Conservation (phyloP, 2,113 vertebrate species). For the Marcusenius ussheri region DNA sequence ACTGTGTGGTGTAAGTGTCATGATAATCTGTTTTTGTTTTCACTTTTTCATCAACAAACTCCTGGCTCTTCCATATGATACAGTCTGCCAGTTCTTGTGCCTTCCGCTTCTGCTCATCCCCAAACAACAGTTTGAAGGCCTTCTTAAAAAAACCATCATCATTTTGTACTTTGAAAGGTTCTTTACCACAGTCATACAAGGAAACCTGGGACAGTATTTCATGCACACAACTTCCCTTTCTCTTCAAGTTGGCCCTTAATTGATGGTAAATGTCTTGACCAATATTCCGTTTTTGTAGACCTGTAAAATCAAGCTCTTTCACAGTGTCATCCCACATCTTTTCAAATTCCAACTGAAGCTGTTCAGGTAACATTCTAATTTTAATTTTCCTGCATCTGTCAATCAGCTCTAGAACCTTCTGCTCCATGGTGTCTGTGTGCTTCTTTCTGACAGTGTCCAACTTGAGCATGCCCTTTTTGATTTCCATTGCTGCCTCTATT, state of each 20-base stretch:
- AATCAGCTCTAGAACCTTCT: conserved; percentile 21
- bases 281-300: conserved; percentile 11
- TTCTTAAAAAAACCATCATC: neutral
- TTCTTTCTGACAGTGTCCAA: conserved; percentile 20
- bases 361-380: neutral
- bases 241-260: conserved; percentile 4
- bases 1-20: conserved; percentile 18
- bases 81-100: neutral
- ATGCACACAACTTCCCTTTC: neutral
- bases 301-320: neutral
- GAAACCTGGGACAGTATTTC: neutral
- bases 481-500: conserved; percentile 14
- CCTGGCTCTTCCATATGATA: conserved; percentile 1
- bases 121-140: neutral
- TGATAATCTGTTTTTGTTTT: conserved; percentile 24
- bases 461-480: conserved; percentile 22
- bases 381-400: conserved; percentile 16
- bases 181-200: conserved; percentile 10
- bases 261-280: neutral
- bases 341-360: conserved; percentile 24
- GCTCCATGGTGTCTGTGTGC: conserved; percentile 23
- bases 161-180: conserved; percentile 1
- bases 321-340: conserved; percentile 29
- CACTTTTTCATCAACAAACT: conserved; percentile 12
- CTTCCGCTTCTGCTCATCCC: neutral